Percentiles rank a stretch among this genome's conserved stretches.
Conservation (phyloP, 2,797 vertebrate species). For the Sebastes miniatus region DNA sequence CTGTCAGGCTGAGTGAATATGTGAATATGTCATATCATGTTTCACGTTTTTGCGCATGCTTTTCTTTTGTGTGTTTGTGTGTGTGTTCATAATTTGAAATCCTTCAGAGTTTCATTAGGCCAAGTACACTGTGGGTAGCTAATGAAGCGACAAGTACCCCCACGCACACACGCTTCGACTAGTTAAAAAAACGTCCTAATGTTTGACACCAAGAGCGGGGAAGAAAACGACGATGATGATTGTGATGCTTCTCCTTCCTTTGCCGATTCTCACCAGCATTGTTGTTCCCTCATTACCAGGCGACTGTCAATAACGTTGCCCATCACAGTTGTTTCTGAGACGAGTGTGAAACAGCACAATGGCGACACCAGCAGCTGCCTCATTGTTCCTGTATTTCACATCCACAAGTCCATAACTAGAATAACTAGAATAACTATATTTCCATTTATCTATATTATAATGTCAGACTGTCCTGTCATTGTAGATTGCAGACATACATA, state of each 20-base stretch:
- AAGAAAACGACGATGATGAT: conserved; percentile 5
- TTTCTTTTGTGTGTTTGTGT: conserved; percentile 8
- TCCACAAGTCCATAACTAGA: background rate
- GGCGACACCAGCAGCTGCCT: background rate
- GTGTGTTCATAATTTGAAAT: conserved; percentile 5
- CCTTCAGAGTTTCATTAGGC: conserved; percentile 12
- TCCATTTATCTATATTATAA: background rate
- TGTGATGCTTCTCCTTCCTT: background rate
- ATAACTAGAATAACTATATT: background rate
- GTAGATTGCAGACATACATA: background rate
- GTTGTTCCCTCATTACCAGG: background rate
- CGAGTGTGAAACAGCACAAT: background rate
- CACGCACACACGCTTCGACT: background rate
- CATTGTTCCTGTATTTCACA: background rate
- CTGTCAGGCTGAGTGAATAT: conserved; percentile 7
- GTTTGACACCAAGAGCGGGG: conserved; percentile 6
- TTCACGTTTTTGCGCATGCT: conserved; percentile 16
- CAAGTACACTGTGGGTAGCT: conserved; percentile 9
- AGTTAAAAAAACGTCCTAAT: background rate
- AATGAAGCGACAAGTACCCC: conserved; percentile 22
- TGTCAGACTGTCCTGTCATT: background rate
- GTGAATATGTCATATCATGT: background rate
- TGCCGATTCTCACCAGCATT: background rate
- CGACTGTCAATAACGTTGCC: background rate
- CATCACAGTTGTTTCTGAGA: background rate